These are phyloP conservation scores for Tursiops truncatus DNA, from an alignment of 2,113 vertebrate genomes.

Conservation along the genomic window DNA sequence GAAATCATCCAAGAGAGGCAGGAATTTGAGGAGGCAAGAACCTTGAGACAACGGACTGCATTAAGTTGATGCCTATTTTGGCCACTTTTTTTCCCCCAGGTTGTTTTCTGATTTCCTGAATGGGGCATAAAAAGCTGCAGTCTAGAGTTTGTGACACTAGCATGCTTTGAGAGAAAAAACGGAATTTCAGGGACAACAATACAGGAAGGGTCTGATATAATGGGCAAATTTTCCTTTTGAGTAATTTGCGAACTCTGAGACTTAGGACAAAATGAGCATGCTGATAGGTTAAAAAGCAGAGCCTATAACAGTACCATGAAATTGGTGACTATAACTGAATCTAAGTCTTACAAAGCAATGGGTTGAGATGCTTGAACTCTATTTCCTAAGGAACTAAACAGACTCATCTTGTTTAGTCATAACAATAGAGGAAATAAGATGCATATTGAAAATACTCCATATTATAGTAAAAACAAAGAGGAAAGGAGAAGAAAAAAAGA, in stretches of 20 bases:
- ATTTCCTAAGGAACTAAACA: neutral
- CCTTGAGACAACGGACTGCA: neutral
- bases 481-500: neutral
- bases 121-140: neutral
- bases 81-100: fast-evolving
- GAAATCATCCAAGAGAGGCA: neutral
- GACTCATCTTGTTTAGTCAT: neutral
- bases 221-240: neutral
- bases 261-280: neutral
- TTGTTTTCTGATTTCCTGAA: neutral
- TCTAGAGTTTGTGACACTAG: neutral
- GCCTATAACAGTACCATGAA: neutral
- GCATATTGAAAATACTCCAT: neutral
- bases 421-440: neutral
- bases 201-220: neutral
- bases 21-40: neutral
- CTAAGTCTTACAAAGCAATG: neutral
- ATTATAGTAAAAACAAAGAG: neutral
- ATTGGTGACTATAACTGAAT: neutral
- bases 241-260: neutral
- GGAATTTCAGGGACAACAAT: neutral
- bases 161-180: neutral
- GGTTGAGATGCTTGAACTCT: neutral
- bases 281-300: neutral
- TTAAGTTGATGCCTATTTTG: neutral